Base-by-base conservation (phyloP, 2,888 invertebrate species). In the Psylliodes chrysocephalus region DNA sequence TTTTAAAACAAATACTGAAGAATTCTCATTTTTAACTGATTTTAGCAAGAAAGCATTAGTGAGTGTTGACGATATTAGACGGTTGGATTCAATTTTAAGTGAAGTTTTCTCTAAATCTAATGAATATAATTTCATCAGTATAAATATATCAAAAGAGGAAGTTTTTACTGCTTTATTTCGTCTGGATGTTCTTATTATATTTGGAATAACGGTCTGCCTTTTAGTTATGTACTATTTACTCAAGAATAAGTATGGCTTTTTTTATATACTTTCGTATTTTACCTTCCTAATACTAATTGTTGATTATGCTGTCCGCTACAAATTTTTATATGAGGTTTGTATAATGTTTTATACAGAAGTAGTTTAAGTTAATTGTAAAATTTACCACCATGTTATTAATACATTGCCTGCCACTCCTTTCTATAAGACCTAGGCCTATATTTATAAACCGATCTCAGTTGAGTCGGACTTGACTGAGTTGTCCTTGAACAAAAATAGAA, bases 271-370 rank as follows among this genome's bases (percentile, higher is more conserved):
- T n/a, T 66, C 64, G 15, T 74, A 73, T 60, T 49, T 69, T 19
- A 30, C 70, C 14, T 53, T 67, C 1, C 4, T 72, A 3, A 35
- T 75, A 28, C 8, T 73, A 2, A 61, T 73, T 17, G 52, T 63
- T 14, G 75, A 75, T 63, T 73, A 65, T 67, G 68, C 63, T 42
- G 61, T 57, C 18, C 63, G 73, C 28, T 73, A 75, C 38, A 46
- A 64, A 17, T 19, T 40, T 30, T 44, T 75, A 33, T 44, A 66
- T 42, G 64, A 75, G 72, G 75, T 75, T 67, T 56, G 67, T 66
- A 19, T 12, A 22, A 18, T n/a, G n/a, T n/a, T n/a, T n/a, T n/a
- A n/a, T n/a, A n/a, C n/a, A 56, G n/a, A n/a, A n/a, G n/a, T n/a
- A n/a, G n/a, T n/a, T n/a, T n/a, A n/a, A n/a, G n/a, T n/a, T n/a